phyloP scores from a whole-genome alignment of 1,140 invertebrate species.

The Leptinotarsa defecta region DNA sequence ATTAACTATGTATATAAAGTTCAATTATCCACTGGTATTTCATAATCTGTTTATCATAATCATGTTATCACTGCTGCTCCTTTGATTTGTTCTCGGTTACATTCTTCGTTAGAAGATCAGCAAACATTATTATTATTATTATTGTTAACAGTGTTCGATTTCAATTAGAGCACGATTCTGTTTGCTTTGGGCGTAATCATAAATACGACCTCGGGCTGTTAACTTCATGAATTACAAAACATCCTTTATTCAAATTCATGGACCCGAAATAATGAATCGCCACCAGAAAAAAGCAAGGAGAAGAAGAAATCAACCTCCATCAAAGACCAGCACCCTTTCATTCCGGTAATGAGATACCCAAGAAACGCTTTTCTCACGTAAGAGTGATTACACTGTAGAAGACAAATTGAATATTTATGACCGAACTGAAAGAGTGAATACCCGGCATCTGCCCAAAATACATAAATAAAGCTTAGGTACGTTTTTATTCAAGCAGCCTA shows the following conservation, averaged over 20 bases:
- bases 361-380: slow-evolving; percentile 19
- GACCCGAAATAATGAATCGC: background rate
- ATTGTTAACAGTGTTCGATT: no score
- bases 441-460: background rate
- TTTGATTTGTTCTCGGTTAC: no score
- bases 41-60: no score
- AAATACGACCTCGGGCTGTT: no score
- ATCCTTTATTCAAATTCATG: slow-evolving; percentile 17
- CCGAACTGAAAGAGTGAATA: background rate
- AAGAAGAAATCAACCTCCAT: background rate
- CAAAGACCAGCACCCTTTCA: slow-evolving; percentile 5
- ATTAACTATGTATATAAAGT: no score
- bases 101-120: no score
- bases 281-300: background rate
- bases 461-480: slow-evolving; percentile 6
- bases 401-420: slow-evolving; percentile 24
- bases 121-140: no score
- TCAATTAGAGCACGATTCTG: no score
- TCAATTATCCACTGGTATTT: no score
- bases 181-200: no score
- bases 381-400: slow-evolving; percentile 8
- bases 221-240: slow-evolving; percentile 15
- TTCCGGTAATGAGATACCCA: slow-evolving; percentile 7
- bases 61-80: no score
- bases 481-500: background rate